Conservation (phyloP, 2,888 invertebrate genomes). For the Graphium colonna region DNA sequence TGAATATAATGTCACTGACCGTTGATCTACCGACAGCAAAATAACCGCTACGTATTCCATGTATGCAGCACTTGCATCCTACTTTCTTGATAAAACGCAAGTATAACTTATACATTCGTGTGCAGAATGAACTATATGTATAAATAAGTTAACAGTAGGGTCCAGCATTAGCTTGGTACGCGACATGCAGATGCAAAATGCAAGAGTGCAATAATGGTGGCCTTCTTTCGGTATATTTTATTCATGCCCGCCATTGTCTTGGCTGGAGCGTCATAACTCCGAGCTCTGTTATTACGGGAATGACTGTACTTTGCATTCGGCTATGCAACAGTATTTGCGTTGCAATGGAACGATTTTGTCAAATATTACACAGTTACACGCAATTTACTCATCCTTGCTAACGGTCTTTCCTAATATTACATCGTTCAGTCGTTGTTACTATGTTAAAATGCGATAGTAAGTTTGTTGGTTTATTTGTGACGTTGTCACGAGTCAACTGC, state of each 20-base stretch:
- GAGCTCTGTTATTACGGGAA: conserved; percentile 14
- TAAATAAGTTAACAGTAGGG: conserved; percentile 9
- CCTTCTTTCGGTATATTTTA: conserved; percentile 48
- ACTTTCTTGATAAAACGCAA: too few species aligned
- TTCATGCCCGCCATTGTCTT: conserved; percentile 43
- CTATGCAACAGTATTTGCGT: not conserved
- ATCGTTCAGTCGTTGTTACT: too few species aligned
- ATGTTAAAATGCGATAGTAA: too few species aligned
- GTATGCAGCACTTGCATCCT: too few species aligned
- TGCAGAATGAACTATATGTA: conserved; percentile 10
- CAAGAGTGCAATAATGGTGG: conserved; percentile 25
- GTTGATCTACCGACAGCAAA: too few species aligned
- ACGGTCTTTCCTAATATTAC: too few species aligned
- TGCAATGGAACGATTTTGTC: not conserved
- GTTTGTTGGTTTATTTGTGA: too few species aligned
- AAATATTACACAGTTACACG: not conserved
- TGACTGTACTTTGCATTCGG: not conserved
- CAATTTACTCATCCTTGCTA: too few species aligned
- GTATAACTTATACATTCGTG: too few species aligned
- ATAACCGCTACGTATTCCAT: too few species aligned
- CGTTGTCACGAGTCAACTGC: too few species aligned
- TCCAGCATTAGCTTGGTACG: not conserved
- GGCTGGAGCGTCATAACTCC: conserved; percentile 15
- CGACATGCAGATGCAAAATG: conserved; percentile 15
- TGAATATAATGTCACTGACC: too few species aligned